These are phyloP conservation scores for Dipodomys stephensi DNA, from an alignment of 2,113 vertebrate species.

Conservation along the genomic window DNA sequence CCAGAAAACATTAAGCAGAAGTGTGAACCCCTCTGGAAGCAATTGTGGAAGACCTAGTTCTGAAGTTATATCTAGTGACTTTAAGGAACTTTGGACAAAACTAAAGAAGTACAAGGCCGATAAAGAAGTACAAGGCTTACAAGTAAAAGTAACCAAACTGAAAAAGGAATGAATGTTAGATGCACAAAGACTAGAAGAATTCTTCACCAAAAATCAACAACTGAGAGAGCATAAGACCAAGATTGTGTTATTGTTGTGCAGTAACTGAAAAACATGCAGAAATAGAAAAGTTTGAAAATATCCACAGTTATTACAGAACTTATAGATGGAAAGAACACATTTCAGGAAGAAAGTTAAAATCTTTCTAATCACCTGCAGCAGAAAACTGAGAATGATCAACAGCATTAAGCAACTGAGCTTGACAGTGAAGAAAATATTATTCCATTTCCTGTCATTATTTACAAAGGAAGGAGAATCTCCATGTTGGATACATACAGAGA, in stretches of 20 bases:
- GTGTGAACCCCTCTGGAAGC: conserved; percentile 89
- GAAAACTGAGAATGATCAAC: too few relatives aligned
- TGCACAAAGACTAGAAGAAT: conserved; percentile 91
- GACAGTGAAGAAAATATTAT: too few relatives aligned
- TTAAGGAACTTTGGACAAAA: conserved; percentile 93
- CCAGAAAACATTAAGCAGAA: conserved; percentile 69
- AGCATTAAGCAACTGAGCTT: too few relatives aligned
- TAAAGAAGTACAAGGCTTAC: conserved; percentile 92
- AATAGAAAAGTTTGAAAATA: too few relatives aligned
- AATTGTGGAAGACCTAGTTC: conserved; percentile 86
- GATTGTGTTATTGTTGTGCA: too few relatives aligned
- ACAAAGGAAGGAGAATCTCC: neutral
- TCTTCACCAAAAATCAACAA: conserved; percentile 95
- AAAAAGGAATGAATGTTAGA: neutral
- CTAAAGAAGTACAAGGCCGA: conserved; percentile 95
- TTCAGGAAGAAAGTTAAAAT: too few relatives aligned
- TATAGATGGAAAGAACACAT: too few relatives aligned
- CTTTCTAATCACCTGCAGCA: too few relatives aligned
- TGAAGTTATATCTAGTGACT: conserved; percentile 87
- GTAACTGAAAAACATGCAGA: too few relatives aligned
- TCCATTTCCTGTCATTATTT: neutral
- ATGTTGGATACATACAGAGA: neutral
- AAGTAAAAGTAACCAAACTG: neutral
- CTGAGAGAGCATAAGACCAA: conserved; percentile 90
- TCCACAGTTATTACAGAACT: too few relatives aligned